Evolutionary conservation across 1,140 invertebrate genomes (phyloP).

Genomic region (Monochamus saltuarius): DNA sequence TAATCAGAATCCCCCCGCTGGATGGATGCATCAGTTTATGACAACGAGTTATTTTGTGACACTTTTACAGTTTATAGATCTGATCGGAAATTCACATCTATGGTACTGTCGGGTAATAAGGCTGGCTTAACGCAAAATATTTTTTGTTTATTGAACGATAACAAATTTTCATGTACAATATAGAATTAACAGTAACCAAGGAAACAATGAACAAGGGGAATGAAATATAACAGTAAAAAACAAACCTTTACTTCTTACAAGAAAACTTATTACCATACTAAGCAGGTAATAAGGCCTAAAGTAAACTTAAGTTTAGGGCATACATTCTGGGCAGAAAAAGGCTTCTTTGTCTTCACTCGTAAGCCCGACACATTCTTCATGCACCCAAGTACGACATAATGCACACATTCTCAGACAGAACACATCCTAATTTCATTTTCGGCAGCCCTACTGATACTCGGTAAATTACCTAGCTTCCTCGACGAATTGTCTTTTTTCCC

Average conservation of each 20-base stretch:
- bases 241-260: background rate
- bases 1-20: too few relatives aligned
- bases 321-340: constrained; percentile 14
- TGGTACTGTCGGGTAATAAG: constrained; percentile 20
- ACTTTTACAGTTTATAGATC: too few relatives aligned
- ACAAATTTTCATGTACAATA: background rate
- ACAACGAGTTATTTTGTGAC: too few relatives aligned
- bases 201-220: constrained; percentile 1
- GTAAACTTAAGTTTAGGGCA: background rate
- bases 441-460: constrained; percentile 2
- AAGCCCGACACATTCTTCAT: constrained; percentile 12
- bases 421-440: constrained; percentile 15
- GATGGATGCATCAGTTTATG: too few relatives aligned
- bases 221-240: constrained; percentile 7
- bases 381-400: constrained; percentile 15
- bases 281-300: constrained; percentile 15
- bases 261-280: constrained; percentile 13
- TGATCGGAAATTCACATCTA: too few relatives aligned
- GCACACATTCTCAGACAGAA: constrained; percentile 11
- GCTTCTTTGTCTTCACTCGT: constrained; percentile 11
- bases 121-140: constrained; percentile 1
- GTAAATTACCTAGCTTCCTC: background rate
- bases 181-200: constrained; percentile 12
- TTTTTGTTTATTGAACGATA: constrained; percentile 6
- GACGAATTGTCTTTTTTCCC: constrained; percentile 8